Base-by-base conservation (phyloP, 2,797 vertebrate species). In the Echeneis naucrates region DNA sequence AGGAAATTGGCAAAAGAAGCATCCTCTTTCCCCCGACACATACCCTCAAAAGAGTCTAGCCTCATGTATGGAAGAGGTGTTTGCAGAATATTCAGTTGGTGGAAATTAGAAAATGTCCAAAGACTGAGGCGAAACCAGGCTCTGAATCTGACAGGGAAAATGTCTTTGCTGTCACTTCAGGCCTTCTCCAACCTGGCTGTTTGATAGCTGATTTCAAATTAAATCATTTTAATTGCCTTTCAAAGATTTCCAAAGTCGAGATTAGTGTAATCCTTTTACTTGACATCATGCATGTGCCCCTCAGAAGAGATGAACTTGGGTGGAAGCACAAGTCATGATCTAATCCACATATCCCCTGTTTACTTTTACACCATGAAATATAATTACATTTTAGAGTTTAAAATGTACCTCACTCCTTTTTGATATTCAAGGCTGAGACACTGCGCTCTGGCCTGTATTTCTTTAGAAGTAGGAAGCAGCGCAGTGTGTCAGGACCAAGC, bases 361-460 rank as follows among this genome's bases (percentile, higher is more conserved):
- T 85, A 75, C 77, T 87, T 85, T 84, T 83, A 69, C 73, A 55
- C 70, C 86, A 86, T 88, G 78, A 82, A 84, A 88, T 80, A 80
- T 84, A 92, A 92, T 92, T 85, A 78, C 77, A 78, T 86, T 70
- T 85, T 66, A 65, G 83, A 88, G 82, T 84, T 72, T 70, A 35
- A 67, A 80, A 78, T 78, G 68, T 65, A 57, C 54, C 68, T 69
- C 44, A 16, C 60, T 78, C 64, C 24, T 40, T 59, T 76, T 81
- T 78, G 53, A 52, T 68, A 71, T 80, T 87, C 27, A 45, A 69
- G 70, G 44, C 71, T 80, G 63, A 75, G 67, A 84, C 82, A 80
- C 51, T 68, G 55, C 83, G 74, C 81, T 80, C 50, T 60, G 40
- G 47, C 51, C 64, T 66, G 48, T 71, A 27, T 47, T 79, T 59